These are phyloP conservation scores for Stenodema calcarata DNA, from an alignment of 2,888 invertebrate genomes.

Conservation along the genomic window DNA sequence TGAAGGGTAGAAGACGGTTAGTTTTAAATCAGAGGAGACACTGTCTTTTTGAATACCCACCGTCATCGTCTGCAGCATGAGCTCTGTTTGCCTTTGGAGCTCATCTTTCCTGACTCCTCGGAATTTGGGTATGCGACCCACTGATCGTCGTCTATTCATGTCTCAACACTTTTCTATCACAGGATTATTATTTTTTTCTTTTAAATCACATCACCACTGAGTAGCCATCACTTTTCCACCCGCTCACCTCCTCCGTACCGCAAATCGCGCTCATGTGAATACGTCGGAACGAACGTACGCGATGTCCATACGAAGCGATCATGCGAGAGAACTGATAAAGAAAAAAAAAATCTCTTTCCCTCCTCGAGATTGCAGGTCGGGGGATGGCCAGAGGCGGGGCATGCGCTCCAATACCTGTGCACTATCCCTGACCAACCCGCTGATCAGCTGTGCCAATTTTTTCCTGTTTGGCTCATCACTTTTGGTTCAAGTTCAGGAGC, in stretches of 20 bases:
- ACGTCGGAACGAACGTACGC: not conserved
- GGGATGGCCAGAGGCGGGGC: slow-evolving; percentile 13
- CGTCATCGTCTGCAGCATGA: slow-evolving; percentile 80
- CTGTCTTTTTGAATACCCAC: slow-evolving; percentile 66
- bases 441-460: not conserved
- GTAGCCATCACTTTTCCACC: not conserved
- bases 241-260: not conserved
- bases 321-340: not conserved
- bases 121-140: slow-evolving; percentile 62
- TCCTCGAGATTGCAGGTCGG: not conserved
- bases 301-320: not conserved
- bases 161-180: not conserved
- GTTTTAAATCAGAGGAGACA: not conserved
- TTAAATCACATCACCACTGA: not conserved
- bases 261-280: not conserved
- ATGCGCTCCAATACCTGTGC: slow-evolving; percentile 11
- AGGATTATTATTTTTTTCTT: not conserved
- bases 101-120: slow-evolving; percentile 80
- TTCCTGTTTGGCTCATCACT: not conserved
- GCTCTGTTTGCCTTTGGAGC: slow-evolving; percentile 74
- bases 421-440: not conserved
- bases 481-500: not conserved
- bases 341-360: not conserved
- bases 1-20: not conserved
- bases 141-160: slow-evolving; percentile 35